A percentile compares a stretch with the other conserved stretches of the same genome.
phyloP scores from a whole-genome alignment of 2,797 vertebrate species.

The Chrosomus eos region DNA sequence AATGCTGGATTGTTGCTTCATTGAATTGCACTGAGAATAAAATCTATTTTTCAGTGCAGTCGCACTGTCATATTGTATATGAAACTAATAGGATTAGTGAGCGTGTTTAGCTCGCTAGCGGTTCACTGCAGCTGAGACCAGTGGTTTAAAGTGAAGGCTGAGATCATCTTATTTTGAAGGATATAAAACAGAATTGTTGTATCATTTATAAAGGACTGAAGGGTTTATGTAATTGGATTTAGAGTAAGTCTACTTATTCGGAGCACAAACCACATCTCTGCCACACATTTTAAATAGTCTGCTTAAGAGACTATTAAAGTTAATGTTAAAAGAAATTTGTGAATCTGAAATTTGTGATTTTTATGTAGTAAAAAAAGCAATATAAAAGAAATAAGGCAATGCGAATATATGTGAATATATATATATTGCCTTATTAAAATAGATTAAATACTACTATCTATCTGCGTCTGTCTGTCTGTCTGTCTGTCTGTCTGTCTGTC shows the following conservation, averaged over 20 bases:
- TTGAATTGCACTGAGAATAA: not conserved
- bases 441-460: too few relatives aligned
- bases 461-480: not conserved
- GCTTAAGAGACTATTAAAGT: too few relatives aligned
- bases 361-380: too few relatives aligned
- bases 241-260: not conserved
- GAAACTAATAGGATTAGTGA: conserved; percentile 44
- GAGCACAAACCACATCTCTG: not conserved
- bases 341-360: too few relatives aligned
- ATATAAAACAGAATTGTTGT: conserved; percentile 16
- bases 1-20: conserved; percentile 9
- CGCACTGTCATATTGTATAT: conserved; percentile 14
- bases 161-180: conserved; percentile 29
- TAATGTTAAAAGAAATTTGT: too few relatives aligned
- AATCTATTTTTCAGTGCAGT: conserved; percentile 11
- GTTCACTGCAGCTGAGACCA: conserved; percentile 18
- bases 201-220: conserved; percentile 4
- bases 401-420: too few relatives aligned
- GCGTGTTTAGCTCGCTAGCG: not conserved
- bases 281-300: not conserved
- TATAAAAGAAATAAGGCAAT: too few relatives aligned
- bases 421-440: too few relatives aligned
- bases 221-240: conserved; percentile 23
- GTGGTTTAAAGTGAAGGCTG: conserved; percentile 7
- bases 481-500: rapidly evolving